A percentile compares a stretch with the other conserved stretches of the same genome.
These are phyloP conservation scores for Peromyscus eremicus DNA, from an alignment of 2,797 vertebrate genomes.

Conservation along the genomic window DNA sequence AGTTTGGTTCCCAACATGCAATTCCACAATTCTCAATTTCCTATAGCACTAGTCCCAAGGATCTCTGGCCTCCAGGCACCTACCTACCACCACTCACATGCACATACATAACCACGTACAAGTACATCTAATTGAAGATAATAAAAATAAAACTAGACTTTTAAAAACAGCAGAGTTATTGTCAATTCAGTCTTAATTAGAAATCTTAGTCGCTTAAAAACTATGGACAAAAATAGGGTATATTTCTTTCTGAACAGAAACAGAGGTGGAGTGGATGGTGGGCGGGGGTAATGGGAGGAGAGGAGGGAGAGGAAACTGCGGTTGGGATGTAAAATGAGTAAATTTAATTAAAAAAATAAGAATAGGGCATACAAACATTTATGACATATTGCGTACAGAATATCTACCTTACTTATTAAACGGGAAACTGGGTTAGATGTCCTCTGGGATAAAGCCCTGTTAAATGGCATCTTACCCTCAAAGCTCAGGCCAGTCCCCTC, in stretches of 20 bases:
- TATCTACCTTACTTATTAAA: not conserved
- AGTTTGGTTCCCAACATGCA: not conserved
- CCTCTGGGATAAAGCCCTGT: not conserved
- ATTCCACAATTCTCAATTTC: not conserved
- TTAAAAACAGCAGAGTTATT: not conserved
- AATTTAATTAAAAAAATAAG: not conserved
- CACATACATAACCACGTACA: not conserved
- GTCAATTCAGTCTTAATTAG: not conserved
- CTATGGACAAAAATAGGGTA: not conserved
- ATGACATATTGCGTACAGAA: not conserved
- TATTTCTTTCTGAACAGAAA: not conserved
- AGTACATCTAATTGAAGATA: not conserved
- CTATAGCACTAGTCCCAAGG: not conserved
- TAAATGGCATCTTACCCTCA: not conserved
- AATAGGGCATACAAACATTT: not conserved
- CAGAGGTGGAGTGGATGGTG: not conserved
- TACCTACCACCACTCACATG: not conserved
- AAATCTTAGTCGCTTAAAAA: not conserved
- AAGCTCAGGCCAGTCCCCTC: not conserved
- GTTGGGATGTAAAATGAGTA: not conserved
- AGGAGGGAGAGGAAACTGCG: not conserved
- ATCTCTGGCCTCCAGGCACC: not conserved
- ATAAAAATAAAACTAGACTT: not conserved
- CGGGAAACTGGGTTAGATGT: not conserved
- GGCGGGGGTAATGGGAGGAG: not conserved